Evolutionary conservation across 2,888 invertebrate genomes (phyloP).

Genomic region (Galerucella pusilla): DNA sequence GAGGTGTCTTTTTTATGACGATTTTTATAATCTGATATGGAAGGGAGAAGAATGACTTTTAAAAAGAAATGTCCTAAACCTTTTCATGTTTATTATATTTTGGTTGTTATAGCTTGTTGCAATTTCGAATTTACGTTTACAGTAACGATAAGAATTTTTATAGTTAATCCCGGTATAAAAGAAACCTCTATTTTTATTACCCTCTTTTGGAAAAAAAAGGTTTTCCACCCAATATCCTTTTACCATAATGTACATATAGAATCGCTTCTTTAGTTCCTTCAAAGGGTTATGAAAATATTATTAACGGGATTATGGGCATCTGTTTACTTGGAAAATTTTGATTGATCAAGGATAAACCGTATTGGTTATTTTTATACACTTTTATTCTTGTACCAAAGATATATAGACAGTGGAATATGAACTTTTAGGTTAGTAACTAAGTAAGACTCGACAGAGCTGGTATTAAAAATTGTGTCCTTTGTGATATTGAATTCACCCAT

Average conservation of each 20-base stretch:
- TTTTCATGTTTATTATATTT: conserved; percentile 61
- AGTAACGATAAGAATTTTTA: conserved; percentile 57
- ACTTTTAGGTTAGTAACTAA: too few species aligned
- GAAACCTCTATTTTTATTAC: conserved; percentile 49
- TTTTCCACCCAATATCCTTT: conserved; percentile 21
- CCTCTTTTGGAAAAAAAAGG: conserved; percentile 34
- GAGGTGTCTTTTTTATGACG: conserved; percentile 61
- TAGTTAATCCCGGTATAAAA: conserved; percentile 56
- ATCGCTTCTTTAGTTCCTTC: conserved; percentile 30
- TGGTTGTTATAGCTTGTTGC: conserved; percentile 54
- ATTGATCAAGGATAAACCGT: conserved; percentile 27
- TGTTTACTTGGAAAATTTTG: conserved; percentile 29
- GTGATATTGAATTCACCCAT: conserved; percentile 9
- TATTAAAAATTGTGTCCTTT: conserved; percentile 2
- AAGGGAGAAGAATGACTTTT: conserved; percentile 58
- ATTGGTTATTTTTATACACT: conserved; percentile 26
- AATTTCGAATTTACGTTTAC: conserved; percentile 59
- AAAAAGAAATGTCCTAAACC: conserved; percentile 59
- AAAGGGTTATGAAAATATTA: conserved; percentile 36
- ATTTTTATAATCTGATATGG: conserved; percentile 60
- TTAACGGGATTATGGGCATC: conserved; percentile 25
- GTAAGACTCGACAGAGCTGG: not conserved
- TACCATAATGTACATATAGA: conserved; percentile 20
- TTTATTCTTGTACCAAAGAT: conserved; percentile 7
- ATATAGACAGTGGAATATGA: not conserved